Evolutionary conservation across 2,797 vertebrate species (phyloP), one percentile per base, ranked within the genome.

Genomic region (Cossypha caffra): DNA sequence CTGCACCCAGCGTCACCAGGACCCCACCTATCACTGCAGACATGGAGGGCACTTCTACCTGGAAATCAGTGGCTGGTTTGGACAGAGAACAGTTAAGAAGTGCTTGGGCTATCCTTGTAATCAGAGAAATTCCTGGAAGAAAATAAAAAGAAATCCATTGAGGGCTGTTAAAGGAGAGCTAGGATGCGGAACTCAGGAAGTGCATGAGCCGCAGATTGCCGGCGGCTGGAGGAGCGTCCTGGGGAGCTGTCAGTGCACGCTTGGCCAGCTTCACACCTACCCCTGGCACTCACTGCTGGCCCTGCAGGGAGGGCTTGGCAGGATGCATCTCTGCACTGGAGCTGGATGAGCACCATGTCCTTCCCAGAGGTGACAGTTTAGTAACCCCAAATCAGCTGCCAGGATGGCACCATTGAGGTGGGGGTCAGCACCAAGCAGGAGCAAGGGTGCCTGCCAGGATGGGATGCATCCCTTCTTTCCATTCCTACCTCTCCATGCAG

Each of bases 41-140:
- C 51, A 29, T 0, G 1, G 42, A 37, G 29, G 7, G 51, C 17
- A 14, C 21, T 67, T 31, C 23, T 38, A 58, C 47, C 51, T 74
- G 81, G 47, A 77, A 68, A 74, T 51, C 10, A 6, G 48, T 3
- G 61, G 10, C 33, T 83, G 42, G 4, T n/a, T 82, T 77, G 86
- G 88, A 16, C 48, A 58, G 55, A 81, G 40, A 81, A 62, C 48
- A 38, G 77, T 79, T 86, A 84, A 88, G n/a, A 79, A 71, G 55
- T 1, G 0, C 48, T 88, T 0, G 0, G 62, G 35, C 47, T 92
- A 43, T 42, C 89, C 75, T 87, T 69, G 45, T 89, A 71, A 68
- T 94, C 77, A 80, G 87, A 93, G 71, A 89, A 73, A 85, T 71
- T 93, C 87, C 78, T 94, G 75, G 84, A 88, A 86, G 55, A 78